Base-by-base conservation (phyloP, 2,888 invertebrate species). In the Eristalis intricaria region DNA sequence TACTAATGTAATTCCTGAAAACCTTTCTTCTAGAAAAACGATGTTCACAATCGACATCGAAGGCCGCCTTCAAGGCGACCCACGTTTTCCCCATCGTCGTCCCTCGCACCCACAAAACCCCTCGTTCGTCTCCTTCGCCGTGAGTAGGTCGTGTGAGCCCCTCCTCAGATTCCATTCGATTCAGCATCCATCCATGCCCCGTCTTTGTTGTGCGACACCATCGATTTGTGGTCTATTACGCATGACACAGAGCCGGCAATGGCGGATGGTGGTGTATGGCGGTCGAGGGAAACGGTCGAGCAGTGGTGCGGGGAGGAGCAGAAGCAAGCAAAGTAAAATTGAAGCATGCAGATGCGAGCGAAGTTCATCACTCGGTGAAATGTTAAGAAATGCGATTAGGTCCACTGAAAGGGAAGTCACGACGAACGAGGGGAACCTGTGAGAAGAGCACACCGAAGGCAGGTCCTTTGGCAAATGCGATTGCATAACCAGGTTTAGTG, bases 351-450 rank as follows among this genome's bases (percentile, higher is more conserved):
- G 63, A 84, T 76, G 38, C 23, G 22, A 70, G 64, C 32, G 22
- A 58, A 65, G 80, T 80, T 85, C 71, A 85, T 80, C 65, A 70
- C 74, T 79, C 63, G 61, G 60, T 69, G 74, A 79, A 84, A 74
- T 76, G 70, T 75, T 66, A 71, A 84, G 70, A 76, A 85, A 85
- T 73, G 76, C 76, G 76, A 81, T 85, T 80, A 76, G 68, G 29
- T 81, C 66, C 38, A 29, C 58, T 69, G 61, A 43, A 64, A 13
- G 38, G 7, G 68, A 66, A 26, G 35, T 19, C 26, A 26, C 32
- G 19, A 4, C 13, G 43, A 26, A 29, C 3, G 22, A 29, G 11
- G 26, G 11, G 35, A 19, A n/a, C n/a, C n/a, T n/a, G n/a, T n/a
- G 10, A 13, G 5, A 3, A 7, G 22, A 11, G 64, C 50, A 50